Percentiles rank a stretch among this genome's conserved stretches.
These are phyloP conservation scores for Agrilus biguttatus DNA, from an alignment of 2,888 invertebrate species.

Conservation along the genomic window DNA sequence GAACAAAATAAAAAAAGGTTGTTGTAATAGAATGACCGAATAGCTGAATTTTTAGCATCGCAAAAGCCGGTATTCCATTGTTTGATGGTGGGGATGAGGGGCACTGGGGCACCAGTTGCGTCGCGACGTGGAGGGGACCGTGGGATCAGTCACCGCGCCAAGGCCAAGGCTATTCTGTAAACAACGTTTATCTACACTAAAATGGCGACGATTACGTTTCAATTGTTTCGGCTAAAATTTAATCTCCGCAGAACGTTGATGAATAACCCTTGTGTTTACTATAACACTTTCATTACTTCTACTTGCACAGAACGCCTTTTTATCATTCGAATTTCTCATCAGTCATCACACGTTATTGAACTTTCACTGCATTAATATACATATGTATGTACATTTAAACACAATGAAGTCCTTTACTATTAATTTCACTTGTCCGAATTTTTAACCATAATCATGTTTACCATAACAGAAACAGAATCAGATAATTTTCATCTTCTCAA, in stretches of 20 bases:
- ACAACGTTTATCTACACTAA: conserved; percentile 16
- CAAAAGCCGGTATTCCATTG: conserved; percentile 6
- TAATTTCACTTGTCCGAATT: too few species aligned
- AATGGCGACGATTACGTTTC: conserved; percentile 5
- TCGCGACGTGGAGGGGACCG: conserved; percentile 15
- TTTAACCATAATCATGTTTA: too few species aligned
- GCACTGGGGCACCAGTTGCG: conserved; percentile 23
- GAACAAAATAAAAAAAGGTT: too few species aligned
- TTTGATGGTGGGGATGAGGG: conserved; percentile 17
- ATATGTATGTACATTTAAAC: too few species aligned
- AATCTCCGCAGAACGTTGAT: background rate
- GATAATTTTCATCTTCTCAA: too few species aligned
- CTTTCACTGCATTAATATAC: too few species aligned
- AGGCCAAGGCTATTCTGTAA: conserved; percentile 25
- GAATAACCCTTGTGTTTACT: background rate
- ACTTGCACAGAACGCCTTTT: too few species aligned
- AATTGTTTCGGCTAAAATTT: conserved; percentile 1
- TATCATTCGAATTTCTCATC: too few species aligned
- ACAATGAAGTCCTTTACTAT: too few species aligned
- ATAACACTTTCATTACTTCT: background rate
- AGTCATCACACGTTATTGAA: too few species aligned
- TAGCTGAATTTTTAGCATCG: conserved; percentile 5
- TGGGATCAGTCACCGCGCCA: conserved; percentile 24
- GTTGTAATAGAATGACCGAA: too few species aligned
- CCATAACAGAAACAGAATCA: too few species aligned